Evolutionary conservation across 2,888 invertebrate species (phyloP), one percentile per base, ranked within the genome.

Genomic region (Watsonalla cultraria): DNA sequence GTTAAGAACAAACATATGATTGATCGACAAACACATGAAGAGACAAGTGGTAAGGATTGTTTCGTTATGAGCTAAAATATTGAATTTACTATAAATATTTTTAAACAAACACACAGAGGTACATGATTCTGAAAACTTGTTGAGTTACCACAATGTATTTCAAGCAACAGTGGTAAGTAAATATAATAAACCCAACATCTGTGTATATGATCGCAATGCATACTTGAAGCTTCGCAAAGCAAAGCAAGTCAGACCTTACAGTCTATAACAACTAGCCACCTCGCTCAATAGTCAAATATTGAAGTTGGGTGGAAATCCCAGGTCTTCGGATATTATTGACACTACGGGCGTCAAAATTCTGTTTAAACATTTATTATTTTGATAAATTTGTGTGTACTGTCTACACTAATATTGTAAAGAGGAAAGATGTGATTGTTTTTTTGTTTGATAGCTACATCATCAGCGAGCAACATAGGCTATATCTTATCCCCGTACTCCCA

Each of bases 231-330:
- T 37, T 33, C 15, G 49, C 49, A 49, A 37, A 56, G 54, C 49
- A 46, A 54, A 45, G 7, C n/a, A 35, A 34, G 52, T 52, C 51
- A 54, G 51, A 15, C 48, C 45, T 46, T 33, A 42, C 47, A 52
- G 55, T 55, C 61, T 56, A 57, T 50, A 52, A 45, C 46, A 45
- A 39, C 58, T 59, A 61, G 45, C 55, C 51, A 53, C 54, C 58
- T 53, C 60, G 54, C 53, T 57, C 55, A 55, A 58, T 61, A 53
- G 24, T 45, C 61, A 71, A 78, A 78, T 71, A 76, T 76, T 74
- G 57, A 59, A 53, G 50, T 57, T 51, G 47, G 54, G 61, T 69
- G 80, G 75, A 76, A 77, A 76, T 70, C 73, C 79, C 80, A 65
- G 70, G 51, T 54, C 56, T 60, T 51, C 42, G 58, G 51, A 62